A percentile compares a stretch with the other conserved stretches of the same genome.
Evolutionary conservation across 2,888 invertebrate genomes (phyloP).

Genomic region (Dynastes tityus): DNA sequence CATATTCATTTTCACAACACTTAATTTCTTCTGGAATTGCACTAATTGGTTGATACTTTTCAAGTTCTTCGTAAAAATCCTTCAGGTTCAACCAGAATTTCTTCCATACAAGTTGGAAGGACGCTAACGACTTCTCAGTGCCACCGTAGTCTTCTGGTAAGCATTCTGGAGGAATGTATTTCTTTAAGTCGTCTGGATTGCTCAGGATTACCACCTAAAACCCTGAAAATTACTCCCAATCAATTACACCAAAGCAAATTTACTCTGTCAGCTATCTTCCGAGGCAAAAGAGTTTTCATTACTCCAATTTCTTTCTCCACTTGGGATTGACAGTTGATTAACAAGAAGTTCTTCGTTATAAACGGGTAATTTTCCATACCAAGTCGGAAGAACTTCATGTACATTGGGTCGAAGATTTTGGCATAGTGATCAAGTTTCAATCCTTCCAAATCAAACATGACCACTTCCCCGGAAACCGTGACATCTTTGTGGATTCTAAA

Average conservation of each 20-base stretch:
- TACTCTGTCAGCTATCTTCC: conserved; percentile 1
- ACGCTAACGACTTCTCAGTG: too few relatives aligned
- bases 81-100: conserved; percentile 69
- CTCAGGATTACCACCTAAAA: conserved; percentile 66
- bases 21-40: conserved; percentile 57
- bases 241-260: conserved; percentile 60
- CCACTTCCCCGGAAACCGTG: conserved; percentile 7
- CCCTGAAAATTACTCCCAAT: too few relatives aligned
- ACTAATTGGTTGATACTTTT: conserved; percentile 70
- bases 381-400: background rate
- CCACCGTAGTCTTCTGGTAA: conserved; percentile 81
- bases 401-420: background rate
- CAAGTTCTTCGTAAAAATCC: conserved; percentile 75
- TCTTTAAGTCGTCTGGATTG: conserved; percentile 55
- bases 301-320: background rate
- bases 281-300: background rate
- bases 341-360: background rate
- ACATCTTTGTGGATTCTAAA: background rate
- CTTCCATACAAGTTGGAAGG: too few relatives aligned
- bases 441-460: background rate
- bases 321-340: conserved; percentile 5
- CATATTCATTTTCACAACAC: conserved; percentile 59
- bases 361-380: background rate
- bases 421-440: background rate
- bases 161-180: conserved; percentile 69